Percentiles rank a stretch among this genome's conserved stretches.
Evolutionary conservation across 2,797 vertebrate genomes (phyloP).

Genomic region (Gambelia wislizenii): DNA sequence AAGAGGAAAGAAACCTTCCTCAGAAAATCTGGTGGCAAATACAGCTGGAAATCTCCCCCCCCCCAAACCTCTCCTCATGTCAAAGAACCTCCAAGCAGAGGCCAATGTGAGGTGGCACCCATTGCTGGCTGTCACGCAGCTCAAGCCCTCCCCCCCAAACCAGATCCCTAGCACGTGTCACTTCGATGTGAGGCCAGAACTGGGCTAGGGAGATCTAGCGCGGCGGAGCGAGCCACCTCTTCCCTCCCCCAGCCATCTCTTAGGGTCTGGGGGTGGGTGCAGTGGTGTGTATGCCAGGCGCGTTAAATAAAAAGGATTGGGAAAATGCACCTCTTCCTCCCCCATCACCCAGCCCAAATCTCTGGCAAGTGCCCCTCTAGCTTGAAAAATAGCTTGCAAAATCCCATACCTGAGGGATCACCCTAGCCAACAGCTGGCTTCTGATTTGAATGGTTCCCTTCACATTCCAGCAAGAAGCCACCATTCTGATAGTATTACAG

Average conservation of each 20-base stretch:
- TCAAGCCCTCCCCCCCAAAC: constrained; percentile 2
- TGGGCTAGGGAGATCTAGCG: constrained; percentile 21
- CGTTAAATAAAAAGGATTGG: constrained; percentile 2
- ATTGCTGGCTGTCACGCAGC: constrained; percentile 13
- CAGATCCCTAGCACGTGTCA: constrained; percentile 29
- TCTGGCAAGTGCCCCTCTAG: not conserved
- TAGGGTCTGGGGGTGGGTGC: not conserved
- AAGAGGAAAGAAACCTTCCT: not conserved
- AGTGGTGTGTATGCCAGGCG: not conserved
- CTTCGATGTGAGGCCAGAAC: constrained; percentile 34
- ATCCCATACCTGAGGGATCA: not conserved
- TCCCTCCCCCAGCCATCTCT: constrained; percentile 10
- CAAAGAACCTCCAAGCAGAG: constrained; percentile 8
- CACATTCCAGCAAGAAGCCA: too few relatives aligned
- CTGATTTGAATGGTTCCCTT: not conserved
- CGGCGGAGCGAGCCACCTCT: constrained; percentile 15
- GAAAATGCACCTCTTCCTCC: not conserved
- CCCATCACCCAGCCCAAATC: not conserved
- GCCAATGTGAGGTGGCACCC: constrained; percentile 18
- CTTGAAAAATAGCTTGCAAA: not conserved
- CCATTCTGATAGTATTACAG: not conserved
- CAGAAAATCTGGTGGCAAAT: not conserved
- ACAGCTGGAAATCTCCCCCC: not conserved
- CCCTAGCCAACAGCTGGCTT: not conserved
- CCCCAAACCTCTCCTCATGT: not conserved